Base-by-base conservation (phyloP, 2,113 vertebrate species). In the Trematocara nigrifrons region DNA sequence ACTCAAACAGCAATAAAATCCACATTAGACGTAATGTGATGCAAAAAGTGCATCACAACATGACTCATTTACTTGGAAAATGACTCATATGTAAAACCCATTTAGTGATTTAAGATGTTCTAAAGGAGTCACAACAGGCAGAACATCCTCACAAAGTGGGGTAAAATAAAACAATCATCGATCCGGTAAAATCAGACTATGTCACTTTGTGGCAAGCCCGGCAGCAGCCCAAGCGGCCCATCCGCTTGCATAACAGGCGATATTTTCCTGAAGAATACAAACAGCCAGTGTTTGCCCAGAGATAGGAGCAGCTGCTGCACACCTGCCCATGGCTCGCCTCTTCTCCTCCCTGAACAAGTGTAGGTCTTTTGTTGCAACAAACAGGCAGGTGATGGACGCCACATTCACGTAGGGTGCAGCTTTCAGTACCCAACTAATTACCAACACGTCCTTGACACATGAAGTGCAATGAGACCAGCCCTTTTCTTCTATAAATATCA, bases 201-300 rank as follows among this genome's bases (percentile, higher is more conserved):
- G 93, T 89, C 92, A 40, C 84, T 92, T 91, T 89, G 82, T 81
- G 82, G 84, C 74, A 84, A 80, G 91, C 10, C 10, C 4, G 6
- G 33, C 59, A 88, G 83, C 86, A 89, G 88, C 88, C 85, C 80
- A 90, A 92, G 80, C 45, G 10, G 47, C 85, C 86, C 93, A 91
- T 89, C 92, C 90, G 69, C 90, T 94, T 93, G 89, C 94, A 90
- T 86, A 91, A 95, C 95, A 88, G 92, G 64, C 82, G 79, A 92
- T 93, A 92, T 95, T 95, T 95, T 94, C 88, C 93, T 89, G 88
- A 90, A 87, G 91, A 95, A 95, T 93, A 96, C 96, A 96, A 97
- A 97, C 96, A 96, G 87, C 40, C 83, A 33, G 88, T 97, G 96
- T 97, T 97, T 96, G 93, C 93, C 80, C 89, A 95, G 94, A 94